phyloP scores from a whole-genome alignment of 1,140 invertebrate species.

The Elysia chlorotica region DNA sequence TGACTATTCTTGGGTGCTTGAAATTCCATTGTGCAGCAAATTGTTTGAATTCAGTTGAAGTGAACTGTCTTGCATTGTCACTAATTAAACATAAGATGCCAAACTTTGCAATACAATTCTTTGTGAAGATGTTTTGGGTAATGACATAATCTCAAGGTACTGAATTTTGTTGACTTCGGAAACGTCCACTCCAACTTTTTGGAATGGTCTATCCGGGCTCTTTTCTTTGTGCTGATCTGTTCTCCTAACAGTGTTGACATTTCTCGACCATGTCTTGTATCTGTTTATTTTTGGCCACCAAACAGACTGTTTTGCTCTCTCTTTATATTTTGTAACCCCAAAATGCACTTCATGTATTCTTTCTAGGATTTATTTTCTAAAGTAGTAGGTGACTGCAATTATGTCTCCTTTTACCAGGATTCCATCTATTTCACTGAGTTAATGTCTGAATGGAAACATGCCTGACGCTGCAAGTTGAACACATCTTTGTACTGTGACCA shows the following conservation, averaged over 20 bases:
- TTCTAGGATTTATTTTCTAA: conserved; percentile 45
- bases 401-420: conserved; percentile 12
- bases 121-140: too few relatives aligned
- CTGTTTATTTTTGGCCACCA: conserved; percentile 38
- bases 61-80: too few relatives aligned
- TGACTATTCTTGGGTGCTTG: too few relatives aligned
- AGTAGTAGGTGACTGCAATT: conserved; percentile 39
- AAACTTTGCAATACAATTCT: too few relatives aligned
- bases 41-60: too few relatives aligned
- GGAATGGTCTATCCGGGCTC: conserved; percentile 22
- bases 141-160: conserved; percentile 28
- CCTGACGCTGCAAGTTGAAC: background rate
- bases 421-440: background rate
- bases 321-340: conserved; percentile 38
- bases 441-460: background rate
- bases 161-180: conserved; percentile 17
- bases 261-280: conserved; percentile 28
- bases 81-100: too few relatives aligned
- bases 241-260: conserved; percentile 8
- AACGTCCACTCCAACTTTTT: conserved; percentile 25
- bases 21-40: too few relatives aligned
- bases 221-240: conserved; percentile 8
- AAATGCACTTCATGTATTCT: conserved; percentile 50
- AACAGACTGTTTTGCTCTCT: conserved; percentile 23
- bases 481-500: background rate